Base-by-base conservation (phyloP, 2,113 vertebrate genomes). In the Cervus canadensis region DNA sequence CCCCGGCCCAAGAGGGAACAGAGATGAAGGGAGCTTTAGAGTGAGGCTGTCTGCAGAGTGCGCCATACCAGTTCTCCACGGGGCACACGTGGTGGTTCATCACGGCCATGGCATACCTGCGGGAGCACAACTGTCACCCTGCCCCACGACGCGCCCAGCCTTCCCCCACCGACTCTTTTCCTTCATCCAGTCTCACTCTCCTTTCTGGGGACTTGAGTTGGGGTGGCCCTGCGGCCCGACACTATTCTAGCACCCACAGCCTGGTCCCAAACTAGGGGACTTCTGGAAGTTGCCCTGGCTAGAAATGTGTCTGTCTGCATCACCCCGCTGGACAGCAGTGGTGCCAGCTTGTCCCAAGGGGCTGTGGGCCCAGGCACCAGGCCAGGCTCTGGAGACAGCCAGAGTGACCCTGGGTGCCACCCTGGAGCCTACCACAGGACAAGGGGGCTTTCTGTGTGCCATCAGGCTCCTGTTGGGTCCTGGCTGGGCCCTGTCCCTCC, bases 71-170 rank as follows among this genome's bases (percentile, higher is more conserved):
- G 99, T 99, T 99, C 98, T 99, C 99, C 97, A 99, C 99, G 43
- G 99, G 99, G 98, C 99, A 99, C 88, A 99, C 99, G 50, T 99
- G 99, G 98, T 99, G 99, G 98, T 99, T 99, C 99, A 99, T 99
- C 98, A 99, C 99, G 81, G 99, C 99, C 99, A 99, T 99, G 98
- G 99, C 99, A 81, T 99, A 99, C 96, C 99, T 99, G 97, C 0
- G 25, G 87, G 64, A 91, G 76, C 76, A 95, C 26, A 97, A 74
- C 25, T 15, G 96, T 97, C 87, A 97, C 82, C 8, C 33, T 4
- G 30, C 54, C n/a, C 45, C 23, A 25, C 0, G 5, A 7, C 33
- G 71, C 33, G 19, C 79, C 78, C n/a, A 60, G 88, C 83, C 56
- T 40, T 36, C n/a, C 26, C n/a, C 4, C 59, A 5, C 57, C 2